These are phyloP conservation scores for Macaria liturata DNA, from an alignment of 2,888 invertebrate species.

Conservation along the genomic window DNA sequence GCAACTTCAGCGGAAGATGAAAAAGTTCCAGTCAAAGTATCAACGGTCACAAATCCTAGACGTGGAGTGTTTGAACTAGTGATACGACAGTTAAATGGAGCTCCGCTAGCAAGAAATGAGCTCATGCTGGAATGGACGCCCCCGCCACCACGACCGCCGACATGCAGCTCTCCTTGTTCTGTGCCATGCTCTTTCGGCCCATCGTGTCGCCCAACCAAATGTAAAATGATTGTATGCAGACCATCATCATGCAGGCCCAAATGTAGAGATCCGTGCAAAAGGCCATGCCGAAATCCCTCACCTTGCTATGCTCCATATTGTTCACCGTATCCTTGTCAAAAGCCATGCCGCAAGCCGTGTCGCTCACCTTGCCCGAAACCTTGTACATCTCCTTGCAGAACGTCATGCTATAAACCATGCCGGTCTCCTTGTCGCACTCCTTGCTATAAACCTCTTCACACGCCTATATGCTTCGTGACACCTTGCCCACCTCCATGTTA, in stretches of 20 bases:
- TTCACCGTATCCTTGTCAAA: not conserved
- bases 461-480: not conserved
- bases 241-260: slow-evolving; percentile 50
- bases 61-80: slow-evolving; percentile 75
- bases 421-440: not conserved
- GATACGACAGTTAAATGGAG: slow-evolving; percentile 66
- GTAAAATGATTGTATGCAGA: slow-evolving; percentile 57
- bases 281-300: slow-evolving; percentile 35
- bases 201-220: slow-evolving; percentile 52
- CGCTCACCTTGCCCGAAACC: not conserved
- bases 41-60: slow-evolving; percentile 63
- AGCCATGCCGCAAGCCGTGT: not conserved
- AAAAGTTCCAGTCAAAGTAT: slow-evolving; percentile 63
- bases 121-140: slow-evolving; percentile 77
- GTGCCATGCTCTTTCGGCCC: slow-evolving; percentile 37
- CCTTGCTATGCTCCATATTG: slow-evolving; percentile 3
- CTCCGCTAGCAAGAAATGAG: slow-evolving; percentile 72
- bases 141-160: slow-evolving; percentile 51
- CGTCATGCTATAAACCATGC: not conserved
- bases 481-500: not conserved
- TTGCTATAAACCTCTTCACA: not conserved
- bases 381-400: not conserved
- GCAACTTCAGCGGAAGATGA: slow-evolving; percentile 50
- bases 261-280: slow-evolving; percentile 48
- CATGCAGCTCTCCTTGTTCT: slow-evolving; percentile 48